phyloP scores from a whole-genome alignment of 2,113 vertebrate species.

The Melanostigma gelatinosum region DNA sequence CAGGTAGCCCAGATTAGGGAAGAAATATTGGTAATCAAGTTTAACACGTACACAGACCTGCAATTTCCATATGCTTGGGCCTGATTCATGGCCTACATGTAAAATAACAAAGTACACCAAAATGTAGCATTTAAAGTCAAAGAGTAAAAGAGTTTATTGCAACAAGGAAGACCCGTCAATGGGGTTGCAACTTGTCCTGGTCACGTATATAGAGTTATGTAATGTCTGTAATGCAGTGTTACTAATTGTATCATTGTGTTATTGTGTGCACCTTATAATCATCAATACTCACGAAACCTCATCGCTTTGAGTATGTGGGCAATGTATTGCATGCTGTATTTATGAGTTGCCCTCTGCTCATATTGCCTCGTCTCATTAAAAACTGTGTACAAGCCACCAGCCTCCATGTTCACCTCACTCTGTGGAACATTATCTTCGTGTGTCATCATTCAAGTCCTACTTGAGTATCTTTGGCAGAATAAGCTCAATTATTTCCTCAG shows the following conservation, averaged over 20 bases:
- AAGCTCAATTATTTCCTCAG: conserved; percentile 67
- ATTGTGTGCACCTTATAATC: neutral
- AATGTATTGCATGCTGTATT: neutral
- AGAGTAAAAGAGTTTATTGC: neutral
- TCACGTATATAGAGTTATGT: neutral
- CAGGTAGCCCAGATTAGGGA: conserved; percentile 29
- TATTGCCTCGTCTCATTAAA: conserved; percentile 61
- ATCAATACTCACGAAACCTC: neutral
- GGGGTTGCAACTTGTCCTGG: neutral
- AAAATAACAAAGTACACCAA: conserved; percentile 7
- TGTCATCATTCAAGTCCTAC: conserved; percentile 64
- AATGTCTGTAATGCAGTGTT: neutral
- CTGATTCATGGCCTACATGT: conserved; percentile 1
- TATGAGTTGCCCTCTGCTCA: conserved; percentile 17
- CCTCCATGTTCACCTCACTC: conserved; percentile 49
- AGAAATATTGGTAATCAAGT: conserved; percentile 59
- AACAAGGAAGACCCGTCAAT: neutral
- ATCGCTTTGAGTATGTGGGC: neutral
- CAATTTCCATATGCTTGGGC: conserved; percentile 9
- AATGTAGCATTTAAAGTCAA: conserved; percentile 1
- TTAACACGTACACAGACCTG: conserved; percentile 32
- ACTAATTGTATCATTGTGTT: neutral
- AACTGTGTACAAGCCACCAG: conserved; percentile 55
- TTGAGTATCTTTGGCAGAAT: conserved; percentile 64
- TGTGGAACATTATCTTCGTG: conserved; percentile 49